Base-by-base conservation (phyloP, 2,113 vertebrate species). In the Cebidichthys violaceus region DNA sequence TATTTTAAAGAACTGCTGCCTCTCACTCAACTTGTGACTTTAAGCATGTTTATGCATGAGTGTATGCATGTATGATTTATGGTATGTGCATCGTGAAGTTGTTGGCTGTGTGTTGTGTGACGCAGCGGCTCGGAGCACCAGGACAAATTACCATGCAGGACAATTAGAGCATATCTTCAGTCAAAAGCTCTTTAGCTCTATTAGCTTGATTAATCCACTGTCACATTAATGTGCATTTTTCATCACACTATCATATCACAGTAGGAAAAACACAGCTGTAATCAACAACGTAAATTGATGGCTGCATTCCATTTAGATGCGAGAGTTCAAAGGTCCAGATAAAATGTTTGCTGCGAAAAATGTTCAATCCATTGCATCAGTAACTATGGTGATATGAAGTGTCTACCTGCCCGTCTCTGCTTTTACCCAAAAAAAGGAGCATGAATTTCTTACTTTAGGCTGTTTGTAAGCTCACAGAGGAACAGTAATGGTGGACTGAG, bases 281-380 rank as follows among this genome's bases (percentile, higher is more conserved):
- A 55, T 14, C n/a, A 54, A 17, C 17, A 22, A 35, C 10, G 33
- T 70, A 18, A 47, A 61, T n/a, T 62, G 2, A 35, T 27, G 59
- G 72, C 59, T 76, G 17, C 33, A 29, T 77, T n/a, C 18, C 35
- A 15, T 45, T 74, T 33, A 60, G 13, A 61, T 33, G 55, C 6
- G n/a, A 9, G 27, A 33, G 6, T 20, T 57, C 6, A 57, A 24
- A 33, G 24, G 18, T 66, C 14, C 33, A 22, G 45, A 18, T 17
- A 9, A 59, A 35, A 27, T 41, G 35, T 27, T 14, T 24, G 50
- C 18, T 33, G 24, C 13, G 29, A 69, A 50, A 20, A 35, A 54
- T 22, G 18, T 22, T 50, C 43, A 33, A 22, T 13, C 66, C 9
- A 33, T 3, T 50, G 15, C 27, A 69, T 22, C 18, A 33, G 39